These are phyloP conservation scores for Tachystola acroxantha DNA, from an alignment of 2,888 invertebrate genomes.

Conservation along the genomic window DNA sequence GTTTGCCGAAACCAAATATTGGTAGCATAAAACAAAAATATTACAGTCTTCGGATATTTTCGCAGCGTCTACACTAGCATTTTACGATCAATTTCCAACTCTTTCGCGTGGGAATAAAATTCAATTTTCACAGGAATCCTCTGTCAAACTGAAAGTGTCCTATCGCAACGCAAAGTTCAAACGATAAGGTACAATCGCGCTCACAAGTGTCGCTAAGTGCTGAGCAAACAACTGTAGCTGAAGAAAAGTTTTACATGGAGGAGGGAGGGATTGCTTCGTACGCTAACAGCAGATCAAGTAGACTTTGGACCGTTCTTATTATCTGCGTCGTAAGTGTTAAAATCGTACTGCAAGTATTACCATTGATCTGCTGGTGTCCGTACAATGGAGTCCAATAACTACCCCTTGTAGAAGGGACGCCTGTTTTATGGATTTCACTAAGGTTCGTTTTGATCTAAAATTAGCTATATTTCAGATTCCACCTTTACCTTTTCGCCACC, in stretches of 20 bases:
- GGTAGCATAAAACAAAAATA: conserved; percentile 3
- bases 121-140: conserved; percentile 16
- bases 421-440: too few relatives aligned
- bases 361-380: too few relatives aligned
- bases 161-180: conserved; percentile 23
- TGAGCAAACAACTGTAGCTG: conserved; percentile 8
- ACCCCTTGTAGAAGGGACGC: background rate
- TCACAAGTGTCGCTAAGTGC: conserved; percentile 12
- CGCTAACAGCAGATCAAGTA: too few relatives aligned
- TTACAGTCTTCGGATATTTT: background rate
- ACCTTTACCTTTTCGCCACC: too few relatives aligned
- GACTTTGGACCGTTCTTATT: too few relatives aligned
- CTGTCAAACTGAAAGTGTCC: conserved; percentile 25
- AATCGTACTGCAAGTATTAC: too few relatives aligned
- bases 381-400: conserved; percentile 3
- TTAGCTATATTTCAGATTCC: too few relatives aligned
- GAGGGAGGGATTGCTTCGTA: too few relatives aligned
- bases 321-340: too few relatives aligned
- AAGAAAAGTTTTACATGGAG: conserved; percentile 6
- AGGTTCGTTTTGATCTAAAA: too few relatives aligned
- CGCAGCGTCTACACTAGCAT: background rate
- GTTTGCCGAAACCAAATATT: conserved; percentile 14
- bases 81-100: background rate
- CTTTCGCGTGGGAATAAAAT: conserved; percentile 7
- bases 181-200: conserved; percentile 27